Evolutionary conservation across 2,113 vertebrate species (phyloP), one percentile per base, ranked within the genome.

Genomic region (Bubo blakistoni): DNA sequence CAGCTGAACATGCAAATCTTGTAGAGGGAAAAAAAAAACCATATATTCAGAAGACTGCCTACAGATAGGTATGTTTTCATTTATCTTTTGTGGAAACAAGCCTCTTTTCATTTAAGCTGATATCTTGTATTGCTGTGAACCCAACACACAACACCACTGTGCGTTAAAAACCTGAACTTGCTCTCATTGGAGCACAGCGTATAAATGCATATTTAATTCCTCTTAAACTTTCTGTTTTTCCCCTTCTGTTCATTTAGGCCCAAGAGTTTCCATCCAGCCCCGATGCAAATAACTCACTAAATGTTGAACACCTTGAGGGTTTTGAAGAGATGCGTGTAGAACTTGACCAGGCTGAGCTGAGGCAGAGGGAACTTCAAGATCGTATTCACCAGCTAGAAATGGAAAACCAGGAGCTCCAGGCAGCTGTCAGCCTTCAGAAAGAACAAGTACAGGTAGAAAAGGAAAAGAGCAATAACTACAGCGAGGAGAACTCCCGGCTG

Each of bases 301-400:
- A 98, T 26, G 97, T 66, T 9, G 99, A 99, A 76, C 97, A 98
- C 3, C 97, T 98, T 91, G 98, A 98, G 70, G 94, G 98, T 17
- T 98, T 98, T 2, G 99, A 99, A 27, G 99, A 99, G 93, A 98
- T 99, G 96, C 98, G 98, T 67, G 90, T 99, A 47, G 98, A 99
- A 83, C 99, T 99, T 21, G 99, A 99, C 95, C 99, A 98, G 70
- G 98, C 99, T 20, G 99, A 99, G 88, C 94, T 99, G 84, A 98
- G 94, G 83, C 98, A 99, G 95, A 98, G 97, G 71, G 97, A 98
- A 86, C 98, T 98, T 57, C 98, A 98, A 55, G 97, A 98, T 77
- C 98, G 96, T 44, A 86, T 99, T 71, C 98, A 98, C 38, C 98
- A 98, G 95, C 97, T 99, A 66, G 98, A 98, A n/a, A 92, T 95